phyloP scores from a whole-genome alignment of 2,113 vertebrate genomes.

The Theristicus caerulescens region DNA sequence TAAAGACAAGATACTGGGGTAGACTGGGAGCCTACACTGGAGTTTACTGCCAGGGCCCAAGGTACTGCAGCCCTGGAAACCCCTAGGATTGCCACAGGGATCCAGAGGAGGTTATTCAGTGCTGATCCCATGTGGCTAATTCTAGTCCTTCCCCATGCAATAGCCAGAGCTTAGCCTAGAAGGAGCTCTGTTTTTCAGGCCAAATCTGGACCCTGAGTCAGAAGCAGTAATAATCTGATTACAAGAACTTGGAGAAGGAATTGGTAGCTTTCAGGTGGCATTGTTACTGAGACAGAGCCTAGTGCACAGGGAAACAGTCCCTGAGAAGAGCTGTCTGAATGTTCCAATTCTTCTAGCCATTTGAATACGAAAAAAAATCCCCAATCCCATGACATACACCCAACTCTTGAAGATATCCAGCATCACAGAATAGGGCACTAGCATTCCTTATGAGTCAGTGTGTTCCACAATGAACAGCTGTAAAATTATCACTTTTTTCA shows the following conservation, averaged over 20 bases:
- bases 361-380: neutral
- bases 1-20: slow-evolving; percentile 34
- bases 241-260: neutral
- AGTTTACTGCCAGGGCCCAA: neutral
- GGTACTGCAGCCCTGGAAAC: neutral
- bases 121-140: neutral
- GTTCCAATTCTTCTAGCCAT: neutral
- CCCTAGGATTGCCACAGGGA: neutral
- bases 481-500: neutral
- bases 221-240: neutral
- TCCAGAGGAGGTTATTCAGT: neutral
- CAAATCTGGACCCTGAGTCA: neutral
- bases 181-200: neutral
- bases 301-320: neutral
- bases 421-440: neutral
- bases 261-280: neutral
- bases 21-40: slow-evolving; percentile 20
- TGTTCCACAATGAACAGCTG: neutral
- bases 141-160: slow-evolving; percentile 21
- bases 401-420: neutral
- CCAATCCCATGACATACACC: neutral
- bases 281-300: neutral
- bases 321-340: neutral
- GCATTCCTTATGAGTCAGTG: neutral
- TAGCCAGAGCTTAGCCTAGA: neutral